These are phyloP conservation scores for Gopherus evgoodei DNA, from an alignment of 2,113 vertebrate genomes.

Conservation along the genomic window DNA sequence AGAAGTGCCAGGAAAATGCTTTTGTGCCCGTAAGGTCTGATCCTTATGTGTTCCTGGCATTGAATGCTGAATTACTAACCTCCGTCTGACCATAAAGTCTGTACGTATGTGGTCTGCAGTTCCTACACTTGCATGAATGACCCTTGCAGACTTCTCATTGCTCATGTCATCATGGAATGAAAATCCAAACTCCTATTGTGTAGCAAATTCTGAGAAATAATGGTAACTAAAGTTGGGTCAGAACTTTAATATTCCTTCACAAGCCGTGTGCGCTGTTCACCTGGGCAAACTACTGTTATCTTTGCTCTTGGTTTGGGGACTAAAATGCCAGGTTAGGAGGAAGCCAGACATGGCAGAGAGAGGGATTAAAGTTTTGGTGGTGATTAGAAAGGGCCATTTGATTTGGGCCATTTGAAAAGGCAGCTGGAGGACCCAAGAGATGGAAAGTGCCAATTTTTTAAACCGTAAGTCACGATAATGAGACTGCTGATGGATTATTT, in stretches of 20 bases:
- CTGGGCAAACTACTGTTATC: background rate
- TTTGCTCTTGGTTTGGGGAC: background rate
- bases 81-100: background rate
- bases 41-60: background rate
- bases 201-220: background rate
- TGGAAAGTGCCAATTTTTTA: background rate
- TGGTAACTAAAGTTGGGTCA: background rate
- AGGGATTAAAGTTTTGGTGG: background rate
- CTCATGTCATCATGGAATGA: background rate
- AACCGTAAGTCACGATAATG: background rate
- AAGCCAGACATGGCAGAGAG: background rate
- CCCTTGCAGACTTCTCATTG: background rate
- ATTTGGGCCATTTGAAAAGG: background rate
- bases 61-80: conserved; percentile 10
- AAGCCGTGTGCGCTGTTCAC: background rate
- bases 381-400: background rate
- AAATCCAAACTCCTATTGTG: background rate
- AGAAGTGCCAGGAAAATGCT: background rate
- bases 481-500: background rate
- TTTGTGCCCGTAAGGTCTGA: conserved; percentile 2
- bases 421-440: background rate
- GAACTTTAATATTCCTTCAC: background rate
- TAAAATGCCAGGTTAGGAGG: background rate
- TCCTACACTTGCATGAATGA: background rate
- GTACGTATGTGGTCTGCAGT: background rate